Evolutionary conservation across 2,888 invertebrate genomes (phyloP).

Genomic region (Aproaerema taeniolella): DNA sequence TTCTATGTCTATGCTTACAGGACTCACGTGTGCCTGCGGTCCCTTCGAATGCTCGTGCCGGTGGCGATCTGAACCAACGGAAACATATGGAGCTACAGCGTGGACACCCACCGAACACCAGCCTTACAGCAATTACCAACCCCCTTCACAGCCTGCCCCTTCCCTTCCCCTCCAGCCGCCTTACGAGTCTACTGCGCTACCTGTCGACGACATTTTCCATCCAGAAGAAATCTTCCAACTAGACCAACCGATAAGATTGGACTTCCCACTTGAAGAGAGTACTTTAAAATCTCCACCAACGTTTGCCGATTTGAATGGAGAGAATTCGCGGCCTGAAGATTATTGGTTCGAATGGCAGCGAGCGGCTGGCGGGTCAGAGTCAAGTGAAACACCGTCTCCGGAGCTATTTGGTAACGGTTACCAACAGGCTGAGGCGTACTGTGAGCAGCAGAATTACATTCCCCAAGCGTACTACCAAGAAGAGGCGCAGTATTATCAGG

Average conservation of each 20-base stretch:
- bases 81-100: conserved; percentile 47
- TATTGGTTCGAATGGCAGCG: conserved; percentile 79
- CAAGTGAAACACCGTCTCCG: conserved; percentile 77
- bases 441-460: conserved; percentile 55
- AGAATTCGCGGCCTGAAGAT: conserved; percentile 81
- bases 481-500: conserved; percentile 58
- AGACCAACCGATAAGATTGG: conserved; percentile 83
- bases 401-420: conserved; percentile 65
- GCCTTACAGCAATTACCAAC: conserved; percentile 47
- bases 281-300: conserved; percentile 81
- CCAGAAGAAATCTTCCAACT: conserved; percentile 88
- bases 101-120: conserved; percentile 57
- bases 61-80: conserved; percentile 55
- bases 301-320: conserved; percentile 83
- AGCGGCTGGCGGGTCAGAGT: conserved; percentile 59
- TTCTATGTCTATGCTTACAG: too few relatives aligned
- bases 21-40: conserved; percentile 82
- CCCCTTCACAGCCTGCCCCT: conserved; percentile 38
- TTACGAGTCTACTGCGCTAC: conserved; percentile 79
- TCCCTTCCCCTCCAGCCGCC: conserved; percentile 55
- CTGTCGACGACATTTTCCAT: conserved; percentile 83
- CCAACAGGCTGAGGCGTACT: conserved; percentile 57
- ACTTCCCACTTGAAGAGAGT: conserved; percentile 74
- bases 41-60: conserved; percentile 86
- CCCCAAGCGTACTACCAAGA: conserved; percentile 62